Conservation (phyloP, 2,888 invertebrate genomes). For the Arrhopalites spinosus region DNA sequence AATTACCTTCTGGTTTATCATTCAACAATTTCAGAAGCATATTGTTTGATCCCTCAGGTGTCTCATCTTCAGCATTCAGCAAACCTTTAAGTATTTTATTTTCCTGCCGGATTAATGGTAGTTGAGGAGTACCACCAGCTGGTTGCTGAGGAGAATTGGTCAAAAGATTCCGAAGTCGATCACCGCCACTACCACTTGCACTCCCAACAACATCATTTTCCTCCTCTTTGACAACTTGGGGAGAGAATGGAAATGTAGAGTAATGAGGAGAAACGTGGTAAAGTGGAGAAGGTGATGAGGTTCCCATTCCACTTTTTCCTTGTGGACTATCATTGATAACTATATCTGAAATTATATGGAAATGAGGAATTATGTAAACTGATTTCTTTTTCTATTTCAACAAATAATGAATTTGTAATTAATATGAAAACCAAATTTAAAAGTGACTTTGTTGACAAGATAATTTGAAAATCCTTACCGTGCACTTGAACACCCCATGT, state of each 20-base stretch:
- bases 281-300: constrained; percentile 37
- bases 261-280: constrained; percentile 36
- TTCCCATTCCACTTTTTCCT: too few species aligned
- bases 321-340: too few species aligned
- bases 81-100: constrained; percentile 60
- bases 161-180: constrained; percentile 67
- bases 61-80: constrained; percentile 71
- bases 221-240: constrained; percentile 30
- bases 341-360: too few species aligned
- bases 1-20: constrained; percentile 40
- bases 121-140: constrained; percentile 16
- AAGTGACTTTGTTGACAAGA: too few species aligned
- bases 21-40: constrained; percentile 56
- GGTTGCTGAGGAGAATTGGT: constrained; percentile 57
- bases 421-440: too few species aligned
- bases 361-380: too few species aligned
- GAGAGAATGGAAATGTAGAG: constrained; percentile 35
- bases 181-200: constrained; percentile 38
- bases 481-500: constrained; percentile 47
- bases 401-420: too few species aligned
- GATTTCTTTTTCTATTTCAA: too few species aligned
- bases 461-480: too few species aligned
- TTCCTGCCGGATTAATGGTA: constrained; percentile 35
- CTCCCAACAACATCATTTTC: constrained; percentile 18
- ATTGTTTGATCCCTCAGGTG: constrained; percentile 57